Evolutionary conservation across 2,113 vertebrate species (phyloP), one percentile per base, ranked within the genome.

Genomic region (Oxyruncus cristatus): DNA sequence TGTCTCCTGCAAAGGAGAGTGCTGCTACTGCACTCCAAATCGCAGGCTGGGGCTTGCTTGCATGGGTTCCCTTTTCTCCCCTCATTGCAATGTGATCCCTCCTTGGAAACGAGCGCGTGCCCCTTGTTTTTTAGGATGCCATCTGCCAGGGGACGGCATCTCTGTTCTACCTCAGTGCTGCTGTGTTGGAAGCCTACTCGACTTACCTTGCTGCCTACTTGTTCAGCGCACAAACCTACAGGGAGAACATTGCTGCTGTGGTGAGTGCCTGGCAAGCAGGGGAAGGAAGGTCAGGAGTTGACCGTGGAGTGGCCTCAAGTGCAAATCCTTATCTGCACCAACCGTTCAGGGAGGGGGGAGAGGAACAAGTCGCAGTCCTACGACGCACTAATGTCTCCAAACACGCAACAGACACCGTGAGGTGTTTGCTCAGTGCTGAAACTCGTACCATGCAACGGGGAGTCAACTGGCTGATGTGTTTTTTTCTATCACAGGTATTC

Each of bases 101-200:
- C n/a, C 58, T 28, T 13, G 28, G 55, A 56, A 85, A 49, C 20
- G 49, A 94, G 73, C 0, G 10, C 53, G 41, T 59, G 39, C 35
- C 23, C 61, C 47, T 88, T 82, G 27, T 37, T 62, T 83, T 72
- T 13, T 47, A 99, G 98, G 99, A 99, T 65, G 96, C 41, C 27
- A 88, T 91, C n/a, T 99, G 95, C 90, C 98, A 99, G 44, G 96
- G 50, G 28, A 79, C 96, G 55, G 98, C 98, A 0, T 96, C 95
- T 30, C 76, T 99, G 13, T 98, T 99, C 94, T 99, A 98, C 92
- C 97, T 99, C 75, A 98, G 98, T 35, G 98, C 98, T 0, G 95
- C 98, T 0, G 98, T 99, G 85, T 18, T 49, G 41, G 93, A 98
- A 93, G 98, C 98, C 23, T 62, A 2, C 7, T 0, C 47, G 7